Conservation (phyloP, 2,797 vertebrate genomes). For the Dromococcyx pavoninus region DNA sequence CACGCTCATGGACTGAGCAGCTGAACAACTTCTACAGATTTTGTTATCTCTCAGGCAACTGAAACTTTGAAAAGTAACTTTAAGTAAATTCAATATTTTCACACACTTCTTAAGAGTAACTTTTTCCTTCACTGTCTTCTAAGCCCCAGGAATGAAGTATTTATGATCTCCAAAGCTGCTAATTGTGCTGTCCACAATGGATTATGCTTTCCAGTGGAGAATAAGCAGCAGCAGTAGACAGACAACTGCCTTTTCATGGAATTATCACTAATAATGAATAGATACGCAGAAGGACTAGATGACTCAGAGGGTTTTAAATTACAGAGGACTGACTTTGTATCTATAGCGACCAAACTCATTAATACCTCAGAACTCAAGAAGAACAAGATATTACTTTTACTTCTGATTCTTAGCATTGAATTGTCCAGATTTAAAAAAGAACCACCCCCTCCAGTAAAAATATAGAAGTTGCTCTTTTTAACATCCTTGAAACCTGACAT, state of each 20-base stretch:
- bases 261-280: not conserved
- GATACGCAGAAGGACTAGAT: not conserved
- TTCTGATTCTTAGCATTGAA: not conserved
- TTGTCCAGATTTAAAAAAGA: not conserved
- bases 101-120: not conserved
- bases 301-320: not conserved
- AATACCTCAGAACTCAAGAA: not conserved
- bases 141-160: conserved; percentile 1
- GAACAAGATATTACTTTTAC: not conserved
- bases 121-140: not conserved
- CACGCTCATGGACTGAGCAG: fast-evolving
- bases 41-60: not conserved
- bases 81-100: not conserved
- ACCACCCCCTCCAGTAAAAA: not conserved
- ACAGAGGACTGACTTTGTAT: not conserved
- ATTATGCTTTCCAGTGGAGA: not conserved
- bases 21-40: not conserved
- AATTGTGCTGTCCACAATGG: conserved; percentile 14
- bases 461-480: not conserved
- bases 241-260: not conserved
- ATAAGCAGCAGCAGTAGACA: not conserved
- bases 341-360: not conserved
- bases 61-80: not conserved
- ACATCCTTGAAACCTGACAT: not conserved
- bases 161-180: conserved; percentile 9